Conservation (phyloP, 2,113 vertebrate species). For the Oreochromis spilurus region DNA sequence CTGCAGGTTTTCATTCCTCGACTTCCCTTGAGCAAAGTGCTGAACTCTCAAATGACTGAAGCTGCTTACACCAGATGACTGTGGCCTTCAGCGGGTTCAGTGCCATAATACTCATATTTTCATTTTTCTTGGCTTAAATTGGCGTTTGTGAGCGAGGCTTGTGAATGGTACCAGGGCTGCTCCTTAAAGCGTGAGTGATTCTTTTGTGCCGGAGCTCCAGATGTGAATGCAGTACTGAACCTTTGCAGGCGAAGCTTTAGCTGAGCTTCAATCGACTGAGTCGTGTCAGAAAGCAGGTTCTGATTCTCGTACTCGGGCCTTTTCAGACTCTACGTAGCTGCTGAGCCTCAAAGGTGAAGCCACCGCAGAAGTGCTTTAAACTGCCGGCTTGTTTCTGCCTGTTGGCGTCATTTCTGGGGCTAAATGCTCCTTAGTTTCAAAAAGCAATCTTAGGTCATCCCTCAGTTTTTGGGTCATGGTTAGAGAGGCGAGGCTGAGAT, state of each 20-base stretch:
- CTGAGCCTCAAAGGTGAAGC: neutral
- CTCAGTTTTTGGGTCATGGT: neutral
- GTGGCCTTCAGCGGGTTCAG: neutral
- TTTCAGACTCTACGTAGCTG: neutral
- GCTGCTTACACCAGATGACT: neutral
- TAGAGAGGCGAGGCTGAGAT: neutral
- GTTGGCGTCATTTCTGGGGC: rapidly evolving
- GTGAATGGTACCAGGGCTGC: neutral
- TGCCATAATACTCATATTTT: neutral
- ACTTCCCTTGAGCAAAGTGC: neutral
- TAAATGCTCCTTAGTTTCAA: neutral
- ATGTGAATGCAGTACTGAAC: neutral
- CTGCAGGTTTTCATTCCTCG: neutral
- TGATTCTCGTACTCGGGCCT: neutral
- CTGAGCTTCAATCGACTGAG: neutral
- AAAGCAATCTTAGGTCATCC: neutral
- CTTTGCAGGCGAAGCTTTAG: neutral
- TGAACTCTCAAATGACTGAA: neutral
- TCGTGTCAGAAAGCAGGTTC: neutral
- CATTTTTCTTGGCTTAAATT: neutral
- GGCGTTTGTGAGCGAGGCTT: neutral
- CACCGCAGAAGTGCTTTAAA: neutral
- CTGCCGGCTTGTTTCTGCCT: neutral
- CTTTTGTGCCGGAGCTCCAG: neutral
- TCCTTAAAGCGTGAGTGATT: neutral